Evolutionary conservation across 2,888 invertebrate species (phyloP), one percentile per base, ranked within the genome.

Genomic region (Amiota minor): DNA sequence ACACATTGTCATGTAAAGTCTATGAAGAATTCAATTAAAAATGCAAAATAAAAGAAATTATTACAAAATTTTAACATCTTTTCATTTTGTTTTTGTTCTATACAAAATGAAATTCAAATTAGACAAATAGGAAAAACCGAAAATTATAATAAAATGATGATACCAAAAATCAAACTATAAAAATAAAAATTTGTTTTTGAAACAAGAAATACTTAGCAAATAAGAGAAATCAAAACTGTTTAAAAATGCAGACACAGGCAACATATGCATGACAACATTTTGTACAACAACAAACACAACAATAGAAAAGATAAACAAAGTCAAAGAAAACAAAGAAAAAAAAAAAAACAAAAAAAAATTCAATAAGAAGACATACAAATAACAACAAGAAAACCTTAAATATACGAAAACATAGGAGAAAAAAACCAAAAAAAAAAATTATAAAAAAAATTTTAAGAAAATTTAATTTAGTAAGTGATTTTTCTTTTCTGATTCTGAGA

Each of bases 381-480:
- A n/a, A 53, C 14, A 53, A 9, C n/a, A 9, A 16, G 53, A 53
- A 16, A 14, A 53, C n/a, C 9, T 53, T 53, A 9, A 16, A 16
- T 14, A n/a, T 16, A 35, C 9, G 12, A 53, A 16, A 18, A 20
- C 45, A 68, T 18, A 16, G 20, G 23, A 8, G 49, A 8, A 68
- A 49, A 12, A 53, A 9, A 70, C 69, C 55, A 71, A 74, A 76
- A 76, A 1, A 53, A 53, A 53, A 50, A 50, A 50, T 50, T 11
- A 11, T n/a, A 50, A 50, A n/a, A 50, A 50, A 50, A 50, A 50
- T 50, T 53, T 53, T 14, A 61, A n/a, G 67, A 78, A 81, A 82
- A 83, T 82, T 82, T 82, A 83, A 82, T 82, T 82, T 83, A 78
- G 78, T 82, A 82, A 83, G 82, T 82, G 83, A 82, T 80, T 82